phyloP scores from a whole-genome alignment of 2,797 vertebrate species.

The Carduelis carduelis region DNA sequence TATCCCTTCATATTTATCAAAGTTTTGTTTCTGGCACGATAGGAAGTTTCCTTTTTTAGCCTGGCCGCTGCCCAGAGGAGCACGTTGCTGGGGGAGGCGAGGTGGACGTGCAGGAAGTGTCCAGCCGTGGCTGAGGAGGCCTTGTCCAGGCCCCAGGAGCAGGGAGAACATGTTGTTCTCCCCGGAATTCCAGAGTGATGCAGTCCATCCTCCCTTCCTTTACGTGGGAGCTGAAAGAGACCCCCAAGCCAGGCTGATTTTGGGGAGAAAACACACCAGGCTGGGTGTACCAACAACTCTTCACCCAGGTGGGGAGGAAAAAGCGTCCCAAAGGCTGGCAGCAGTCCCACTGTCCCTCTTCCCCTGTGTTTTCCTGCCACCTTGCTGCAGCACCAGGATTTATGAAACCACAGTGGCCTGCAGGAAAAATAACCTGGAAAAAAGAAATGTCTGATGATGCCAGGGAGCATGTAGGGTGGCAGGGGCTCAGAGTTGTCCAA shows the following conservation, averaged over 20 bases:
- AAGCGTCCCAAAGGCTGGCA: background rate
- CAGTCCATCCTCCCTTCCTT: background rate
- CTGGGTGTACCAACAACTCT: fast-evolving
- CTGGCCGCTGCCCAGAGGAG: background rate
- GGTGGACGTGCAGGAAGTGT: background rate
- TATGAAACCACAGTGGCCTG: fast-evolving
- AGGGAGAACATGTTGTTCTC: background rate
- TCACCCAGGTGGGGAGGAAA: background rate
- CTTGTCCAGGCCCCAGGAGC: background rate
- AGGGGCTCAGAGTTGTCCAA: background rate
- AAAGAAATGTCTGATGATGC: background rate
- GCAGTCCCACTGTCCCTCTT: fast-evolving
- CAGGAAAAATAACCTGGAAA: background rate
- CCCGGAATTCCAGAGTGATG: background rate
- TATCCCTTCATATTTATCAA: conserved; percentile 20
- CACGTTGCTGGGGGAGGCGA: background rate
- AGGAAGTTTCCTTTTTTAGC: conserved; percentile 34
- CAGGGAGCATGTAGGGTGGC: fast-evolving
- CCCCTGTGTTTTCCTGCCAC: background rate
- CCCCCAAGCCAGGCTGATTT: background rate
- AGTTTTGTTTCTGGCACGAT: conserved; percentile 11
- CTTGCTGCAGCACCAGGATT: background rate
- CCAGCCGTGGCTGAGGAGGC: background rate
- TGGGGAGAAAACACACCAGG: background rate
- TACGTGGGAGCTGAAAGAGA: background rate